Base-by-base conservation (phyloP, 2,888 invertebrate species). In the Drosophila silvestris region DNA sequence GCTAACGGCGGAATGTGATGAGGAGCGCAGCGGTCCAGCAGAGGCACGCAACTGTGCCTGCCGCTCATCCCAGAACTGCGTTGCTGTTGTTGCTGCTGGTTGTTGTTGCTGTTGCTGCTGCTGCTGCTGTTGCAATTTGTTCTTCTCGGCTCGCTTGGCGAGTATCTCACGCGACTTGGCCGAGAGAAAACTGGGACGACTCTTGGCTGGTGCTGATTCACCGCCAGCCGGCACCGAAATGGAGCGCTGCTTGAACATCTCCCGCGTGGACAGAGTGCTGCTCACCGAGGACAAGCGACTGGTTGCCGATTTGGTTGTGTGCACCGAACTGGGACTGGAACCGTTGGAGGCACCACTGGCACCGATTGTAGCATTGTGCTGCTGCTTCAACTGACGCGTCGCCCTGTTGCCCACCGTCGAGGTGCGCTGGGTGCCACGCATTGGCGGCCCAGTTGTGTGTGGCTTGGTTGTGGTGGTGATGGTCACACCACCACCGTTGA, bases 111-210 rank as follows among this genome's bases (percentile, higher is more conserved):
- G 87, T 4, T 87, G 87, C 26, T 89, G 89, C 28, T 81, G 87
- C 5, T 87, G 87, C n/a, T 89, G 89, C 26, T 91, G 86, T 47
- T 90, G 91, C 22, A 89, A 85, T 73, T 92, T 92, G 72, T 92
- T 92, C 65, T 93, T 92, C 69, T 92, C 93, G 7, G 93, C 93
- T 2, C 93, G 91, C 30, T 91, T 88, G 41, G 93, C 93, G 16
- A 94, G 84, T 54, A 94, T 94, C 74, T 94, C 93, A 22, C 93
- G 91, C 2, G 94, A 94, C 71, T 93, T 93, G 52, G 93, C 93
- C 0, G 93, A 93, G 0, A 94, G 81, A 57, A 93, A 94, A 81
- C 94, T 94, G 54, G 91, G 93, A 6, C 92, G 91, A 32, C 76
- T 79, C 26, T 86, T 88, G 7, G 85, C 69, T 26, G 75, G 73